Percentiles rank a stretch among this genome's conserved stretches.
Conservation (phyloP, 2,113 vertebrate genomes). For the Nansenia antarctica region DNA sequence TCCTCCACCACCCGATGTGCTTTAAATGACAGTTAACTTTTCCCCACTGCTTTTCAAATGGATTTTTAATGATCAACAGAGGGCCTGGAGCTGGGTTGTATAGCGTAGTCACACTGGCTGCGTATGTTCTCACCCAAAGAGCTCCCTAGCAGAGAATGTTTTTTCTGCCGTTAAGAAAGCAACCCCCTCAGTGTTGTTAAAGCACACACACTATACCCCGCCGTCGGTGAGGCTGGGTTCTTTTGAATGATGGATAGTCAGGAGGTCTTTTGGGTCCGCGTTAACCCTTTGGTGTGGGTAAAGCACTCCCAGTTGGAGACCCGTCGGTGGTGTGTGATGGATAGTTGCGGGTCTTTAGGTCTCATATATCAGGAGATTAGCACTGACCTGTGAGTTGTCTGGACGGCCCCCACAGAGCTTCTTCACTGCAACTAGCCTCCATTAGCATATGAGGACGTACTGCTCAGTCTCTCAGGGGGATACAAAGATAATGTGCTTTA, state of each 20-base stretch:
- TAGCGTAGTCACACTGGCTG: slow-evolving; percentile 47
- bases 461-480: slow-evolving; percentile 60
- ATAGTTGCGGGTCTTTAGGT: slow-evolving; percentile 70
- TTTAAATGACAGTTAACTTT: slow-evolving; percentile 74
- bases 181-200: slow-evolving; percentile 41
- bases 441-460: slow-evolving; percentile 74
- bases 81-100: slow-evolving; percentile 50
- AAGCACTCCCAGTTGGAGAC: slow-evolving; percentile 60
- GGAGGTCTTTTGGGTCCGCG: slow-evolving; percentile 57
- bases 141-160: slow-evolving; percentile 1
- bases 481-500: slow-evolving; percentile 66
- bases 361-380: slow-evolving; percentile 79
- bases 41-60: slow-evolving; percentile 70
- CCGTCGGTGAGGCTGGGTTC: slow-evolving; percentile 34
- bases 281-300: slow-evolving; percentile 69
- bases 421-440: slow-evolving; percentile 53
- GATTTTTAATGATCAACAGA: slow-evolving; percentile 74
- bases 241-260: slow-evolving; percentile 74
- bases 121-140: slow-evolving; percentile 27
- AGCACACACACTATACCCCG: slow-evolving; percentile 34
- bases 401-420: slow-evolving; percentile 64
- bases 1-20: slow-evolving; percentile 53
- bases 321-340: slow-evolving; percentile 67
- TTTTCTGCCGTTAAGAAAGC: slow-evolving; percentile 28
- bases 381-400: slow-evolving; percentile 72